Evolutionary conservation across 1,140 invertebrate species (phyloP).

Genomic region (Habropoda laboriosa): DNA sequence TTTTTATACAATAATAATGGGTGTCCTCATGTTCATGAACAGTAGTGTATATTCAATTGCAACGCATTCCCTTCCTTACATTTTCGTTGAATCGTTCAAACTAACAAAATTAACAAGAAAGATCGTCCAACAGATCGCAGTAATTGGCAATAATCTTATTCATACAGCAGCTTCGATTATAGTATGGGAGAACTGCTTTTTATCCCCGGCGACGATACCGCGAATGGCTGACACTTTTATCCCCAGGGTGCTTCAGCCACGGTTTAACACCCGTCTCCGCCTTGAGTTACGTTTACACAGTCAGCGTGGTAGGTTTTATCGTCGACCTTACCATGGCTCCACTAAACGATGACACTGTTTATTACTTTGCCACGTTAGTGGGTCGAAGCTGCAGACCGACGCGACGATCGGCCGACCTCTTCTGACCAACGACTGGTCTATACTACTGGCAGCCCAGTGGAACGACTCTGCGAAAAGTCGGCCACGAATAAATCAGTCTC

Average conservation of each 20-base stretch:
- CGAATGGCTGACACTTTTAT: constrained; percentile 54
- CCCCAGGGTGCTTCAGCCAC: constrained; percentile 46
- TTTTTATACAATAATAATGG: too few relatives aligned
- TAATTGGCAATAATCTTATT: background rate
- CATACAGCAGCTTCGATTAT: too few relatives aligned
- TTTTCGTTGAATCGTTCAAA: too few relatives aligned
- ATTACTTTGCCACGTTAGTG: constrained; percentile 41
- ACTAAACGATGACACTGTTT: constrained; percentile 67
- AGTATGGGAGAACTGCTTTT: background rate
- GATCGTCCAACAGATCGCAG: too few relatives aligned
- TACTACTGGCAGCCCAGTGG: constrained; percentile 29
- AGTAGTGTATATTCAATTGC: too few relatives aligned
- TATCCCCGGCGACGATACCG: constrained; percentile 1
- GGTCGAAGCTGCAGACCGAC: background rate
- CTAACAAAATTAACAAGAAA: too few relatives aligned
- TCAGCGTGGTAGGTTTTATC: constrained; percentile 57
- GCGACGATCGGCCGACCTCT: too few relatives aligned
- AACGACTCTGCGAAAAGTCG: constrained; percentile 34
- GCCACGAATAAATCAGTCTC: constrained; percentile 52
- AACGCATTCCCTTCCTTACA: too few relatives aligned
- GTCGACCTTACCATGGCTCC: constrained; percentile 48
- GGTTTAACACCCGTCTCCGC: constrained; percentile 63
- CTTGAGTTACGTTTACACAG: constrained; percentile 60
- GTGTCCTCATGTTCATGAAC: background rate
- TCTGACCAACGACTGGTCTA: constrained; percentile 18